Evolutionary conservation across 2,797 vertebrate genomes (phyloP), one percentile per base, ranked within the genome.

Genomic region (Oreonectes daqikongensis): DNA sequence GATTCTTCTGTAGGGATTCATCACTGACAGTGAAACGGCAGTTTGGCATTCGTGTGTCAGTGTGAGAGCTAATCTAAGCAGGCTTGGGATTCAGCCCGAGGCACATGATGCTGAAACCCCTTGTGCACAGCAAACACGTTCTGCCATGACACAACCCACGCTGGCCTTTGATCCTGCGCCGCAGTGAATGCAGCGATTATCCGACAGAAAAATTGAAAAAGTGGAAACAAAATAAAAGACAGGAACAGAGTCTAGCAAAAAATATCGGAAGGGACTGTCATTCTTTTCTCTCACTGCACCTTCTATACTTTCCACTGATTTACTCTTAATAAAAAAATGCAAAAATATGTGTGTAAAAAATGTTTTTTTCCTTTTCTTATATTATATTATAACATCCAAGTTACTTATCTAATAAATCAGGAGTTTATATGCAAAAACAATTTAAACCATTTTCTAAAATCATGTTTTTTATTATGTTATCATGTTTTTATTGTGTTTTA

Each of bases 81-180:
- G 14, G 30, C 35, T 44, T 8, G 65, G 50, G 20, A 70, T 22
- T 57, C 26, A 2, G 53, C 38, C 30, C 55, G 67, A 22, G 59
- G 66, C 66, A 68, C 12, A 65, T 35, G 69, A 82, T 46, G 3
- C 66, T 5, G 8, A 65, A 66, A 64, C 35, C 20, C 12, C 35
- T 32, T 0, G 35, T 44, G 44, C 65, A 63, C 35, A 69, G 26
- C 5, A 26, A 38, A 50, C 48, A 28, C 72, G 30, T 38, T 30
- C 11, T 44, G 63, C 38, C 38, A 79, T 20, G 17, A 74, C 24
- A 55, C 6, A 12, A 38, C 28, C 72, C 28, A 30, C 22, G 11
- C 46, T 69, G 38, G 18, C 22, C 60, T 77, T 80, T 75, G 64
- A 82, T 82, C 65, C 73, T 57, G 32, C 10, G 52, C 57, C 48